These are phyloP conservation scores for Parelbella ahira DNA, from an alignment of 2,888 invertebrate genomes.

Conservation along the genomic window DNA sequence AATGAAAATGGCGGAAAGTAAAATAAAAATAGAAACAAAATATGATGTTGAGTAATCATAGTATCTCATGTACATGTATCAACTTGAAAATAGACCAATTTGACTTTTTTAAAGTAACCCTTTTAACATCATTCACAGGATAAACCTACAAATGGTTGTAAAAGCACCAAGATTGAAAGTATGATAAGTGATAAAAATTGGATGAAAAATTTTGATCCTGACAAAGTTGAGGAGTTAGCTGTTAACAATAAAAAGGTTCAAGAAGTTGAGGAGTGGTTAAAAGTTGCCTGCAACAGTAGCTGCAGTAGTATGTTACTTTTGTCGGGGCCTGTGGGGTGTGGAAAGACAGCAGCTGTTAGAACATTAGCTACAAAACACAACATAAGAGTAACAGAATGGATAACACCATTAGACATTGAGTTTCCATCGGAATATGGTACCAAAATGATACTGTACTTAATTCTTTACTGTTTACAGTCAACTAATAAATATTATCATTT, in stretches of 20 bases:
- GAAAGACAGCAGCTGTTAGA: constrained; percentile 88
- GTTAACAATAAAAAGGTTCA: constrained; percentile 87
- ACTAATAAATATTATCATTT: too few species aligned
- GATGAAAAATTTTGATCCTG: constrained; percentile 82
- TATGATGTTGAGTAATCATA: too few species aligned
- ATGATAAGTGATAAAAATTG: constrained; percentile 63
- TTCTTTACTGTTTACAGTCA: too few species aligned
- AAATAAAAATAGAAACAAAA: too few species aligned
- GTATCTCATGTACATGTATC: too few species aligned
- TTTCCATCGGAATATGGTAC: constrained; percentile 76
- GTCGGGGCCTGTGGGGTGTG: constrained; percentile 91
- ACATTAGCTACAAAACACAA: constrained; percentile 83
- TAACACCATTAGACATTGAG: constrained; percentile 87
- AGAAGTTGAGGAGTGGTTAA: constrained; percentile 87
- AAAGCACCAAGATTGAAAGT: background rate
- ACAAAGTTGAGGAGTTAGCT: constrained; percentile 82
- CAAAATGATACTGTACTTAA: too few species aligned
- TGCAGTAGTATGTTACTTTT: constrained; percentile 83
- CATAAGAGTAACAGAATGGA: constrained; percentile 87
- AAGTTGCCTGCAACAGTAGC: constrained; percentile 45
- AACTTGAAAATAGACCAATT: too few species aligned
- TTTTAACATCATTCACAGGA: constrained; percentile 16
- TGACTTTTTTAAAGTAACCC: constrained; percentile 1
- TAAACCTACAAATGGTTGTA: constrained; percentile 16
- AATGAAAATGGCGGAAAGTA: too few species aligned